These are phyloP conservation scores for Craterocephalus amniculus DNA, from an alignment of 2,797 vertebrate species.

Conservation along the genomic window DNA sequence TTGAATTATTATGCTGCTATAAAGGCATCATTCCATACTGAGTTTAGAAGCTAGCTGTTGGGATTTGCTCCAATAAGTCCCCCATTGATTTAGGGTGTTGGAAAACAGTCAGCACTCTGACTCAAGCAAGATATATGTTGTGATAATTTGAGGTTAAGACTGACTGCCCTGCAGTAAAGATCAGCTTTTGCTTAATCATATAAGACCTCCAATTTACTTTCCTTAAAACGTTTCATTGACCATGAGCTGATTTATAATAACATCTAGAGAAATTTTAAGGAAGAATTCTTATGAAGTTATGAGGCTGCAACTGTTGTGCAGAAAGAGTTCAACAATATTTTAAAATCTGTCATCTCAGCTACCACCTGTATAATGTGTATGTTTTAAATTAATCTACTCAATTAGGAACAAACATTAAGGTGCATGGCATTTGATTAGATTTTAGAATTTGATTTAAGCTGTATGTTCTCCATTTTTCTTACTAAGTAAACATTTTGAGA, in stretches of 20 bases:
- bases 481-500: neutral
- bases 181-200: neutral
- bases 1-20: neutral
- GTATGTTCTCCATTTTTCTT: neutral
- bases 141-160: neutral
- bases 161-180: neutral
- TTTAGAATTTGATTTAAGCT: no score
- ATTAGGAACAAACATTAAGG: neutral
- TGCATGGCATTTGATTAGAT: neutral
- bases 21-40: neutral
- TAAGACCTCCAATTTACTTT: neutral
- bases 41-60: neutral
- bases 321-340: neutral
- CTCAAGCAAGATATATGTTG: neutral
- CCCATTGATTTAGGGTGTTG: neutral
- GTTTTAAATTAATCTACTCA: neutral
- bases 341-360: neutral
- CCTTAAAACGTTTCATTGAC: neutral
- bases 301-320: neutral
- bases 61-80: constrained; percentile 1
- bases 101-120: neutral
- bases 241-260: neutral
- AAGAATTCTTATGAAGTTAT: neutral
- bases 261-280: neutral
- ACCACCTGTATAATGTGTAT: neutral